phyloP scores from a whole-genome alignment of 2,797 vertebrate genomes.

The Iguana delicatissima region DNA sequence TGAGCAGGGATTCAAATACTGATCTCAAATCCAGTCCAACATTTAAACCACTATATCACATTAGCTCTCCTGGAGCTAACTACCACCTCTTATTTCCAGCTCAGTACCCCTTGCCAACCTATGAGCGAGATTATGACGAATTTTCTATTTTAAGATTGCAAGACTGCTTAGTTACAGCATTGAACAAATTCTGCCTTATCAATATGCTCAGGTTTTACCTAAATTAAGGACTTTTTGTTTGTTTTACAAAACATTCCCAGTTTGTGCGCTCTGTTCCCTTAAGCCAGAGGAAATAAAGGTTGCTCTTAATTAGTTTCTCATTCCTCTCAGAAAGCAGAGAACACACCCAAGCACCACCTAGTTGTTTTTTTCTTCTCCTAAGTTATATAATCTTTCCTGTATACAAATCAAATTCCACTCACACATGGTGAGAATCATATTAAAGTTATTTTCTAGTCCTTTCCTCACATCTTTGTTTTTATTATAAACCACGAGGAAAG shows the following conservation, averaged over 20 bases:
- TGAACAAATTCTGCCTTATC: background rate
- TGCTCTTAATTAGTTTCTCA: background rate
- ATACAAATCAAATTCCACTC: background rate
- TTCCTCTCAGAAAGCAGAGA: background rate
- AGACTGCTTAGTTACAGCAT: background rate
- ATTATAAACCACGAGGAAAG: too few species aligned
- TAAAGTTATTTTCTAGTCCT: too few species aligned
- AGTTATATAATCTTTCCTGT: background rate
- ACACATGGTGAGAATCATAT: background rate
- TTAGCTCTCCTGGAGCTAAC: background rate
- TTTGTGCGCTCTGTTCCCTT: background rate
- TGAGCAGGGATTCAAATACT: too few species aligned
- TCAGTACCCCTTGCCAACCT: background rate
- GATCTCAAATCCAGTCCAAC: too few species aligned
- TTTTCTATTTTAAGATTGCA: background rate
- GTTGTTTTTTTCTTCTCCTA: background rate
- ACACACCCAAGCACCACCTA: background rate
- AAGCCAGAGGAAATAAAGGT: background rate
- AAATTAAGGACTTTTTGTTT: too few species aligned
- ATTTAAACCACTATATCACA: too few species aligned
- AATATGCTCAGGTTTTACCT: background rate
- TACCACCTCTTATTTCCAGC: background rate
- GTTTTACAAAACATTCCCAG: background rate
- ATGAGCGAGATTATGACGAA: background rate
- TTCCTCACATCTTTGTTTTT: too few species aligned